Evolutionary conservation across 2,797 vertebrate genomes (phyloP), one percentile per base, ranked within the genome.

Genomic region (Channa striata): DNA sequence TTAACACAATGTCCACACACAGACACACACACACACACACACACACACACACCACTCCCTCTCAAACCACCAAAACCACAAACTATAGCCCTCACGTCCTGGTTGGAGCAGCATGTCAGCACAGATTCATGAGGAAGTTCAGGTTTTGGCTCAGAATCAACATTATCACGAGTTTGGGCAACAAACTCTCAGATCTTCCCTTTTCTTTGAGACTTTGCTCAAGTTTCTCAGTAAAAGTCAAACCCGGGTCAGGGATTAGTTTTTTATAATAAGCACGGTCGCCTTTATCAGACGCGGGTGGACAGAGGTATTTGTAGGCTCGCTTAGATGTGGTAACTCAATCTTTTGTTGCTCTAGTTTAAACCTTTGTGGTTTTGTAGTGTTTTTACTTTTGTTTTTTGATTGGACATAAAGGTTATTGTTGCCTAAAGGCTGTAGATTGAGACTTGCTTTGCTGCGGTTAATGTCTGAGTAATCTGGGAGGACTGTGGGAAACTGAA

Each of bases 31-130:
- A 23, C 62, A 60, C 30, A 19, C 57, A 63, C 68, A 66, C 53
- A 66, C 64, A 71, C 49, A 44, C 69, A 74, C 5, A 64, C 71
- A 68, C 90, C 79, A 78, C 89, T 87, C 88, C 88, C 87, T 84
- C 37, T 37, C 37, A 83, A 76, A 84, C 74, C 82, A 62, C 39
- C 25, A 17, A 69, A 72, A 36, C 81, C 88, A 79, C 85, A 81
- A 81, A 72, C 76, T 81, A 54, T 10, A 80, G 70, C 2, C 25
- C 58, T 77, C 19, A 10, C 36, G 54, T 81, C 52, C 43, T 56
- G 61, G 57, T 54, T 46, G 52, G 7, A 56, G 67, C 30, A 0
- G 52, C 75, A 48, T 59, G 76, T 70, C 66, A 37, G 72, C 30
- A 25, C 62, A 78, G 57, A 78, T 51, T 56, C 56, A 67, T 3